Base-by-base conservation (phyloP, 2,888 invertebrate species). In the Alcis repandata region DNA sequence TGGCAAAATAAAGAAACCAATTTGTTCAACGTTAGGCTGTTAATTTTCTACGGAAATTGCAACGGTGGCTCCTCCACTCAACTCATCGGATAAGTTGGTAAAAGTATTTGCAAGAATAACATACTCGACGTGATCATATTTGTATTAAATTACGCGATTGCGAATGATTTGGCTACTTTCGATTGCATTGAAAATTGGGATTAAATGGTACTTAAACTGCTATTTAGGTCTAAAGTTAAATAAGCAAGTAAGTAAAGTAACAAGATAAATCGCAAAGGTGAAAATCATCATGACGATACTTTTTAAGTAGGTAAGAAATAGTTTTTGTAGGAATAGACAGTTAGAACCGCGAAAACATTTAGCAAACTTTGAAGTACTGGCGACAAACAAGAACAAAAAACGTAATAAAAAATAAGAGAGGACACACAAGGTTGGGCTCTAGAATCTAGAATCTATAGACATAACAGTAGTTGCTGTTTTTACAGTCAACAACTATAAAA, bases 401-500 rank as follows among this genome's bases (percentile, higher is more conserved):
- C 4, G 10, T n/a, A 46, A 40, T 19, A 32, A 48, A 58, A 17
- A 11, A 8, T 49, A 15, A 48, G 27, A 22, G 17, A 38, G n/a
- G 10, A 13, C 0, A 52, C 11, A 20, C 52, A 38, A 33, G 19
- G 51, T 36, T n/a, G 19, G 13, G 22, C n/a, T 49, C 20, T 27
- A 20, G 32, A 46, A 19, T 49, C 20, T 27, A 20, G 32, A 46
- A 19, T 48, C n/a, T 61, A 19, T 60, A 15, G 15, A 48, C 43
- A 32, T 41, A 63, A 41, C 45, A 59, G 58, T 10, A 63, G 41
- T 54, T 59, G 15, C 40, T 59, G 40, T 43, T 41, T 8, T 43
- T 27, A 48, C 15, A 49, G 51, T 45, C 51, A 60, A 64, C 49
- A 60, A 52, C 51, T 32, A 57, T 60, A 56, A 60, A 65, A 56